Percentiles rank a stretch among this genome's conserved stretches.
Conservation (phyloP, 92 coral and sea anemone genomes). For the Desmophyllum pertusum region DNA sequence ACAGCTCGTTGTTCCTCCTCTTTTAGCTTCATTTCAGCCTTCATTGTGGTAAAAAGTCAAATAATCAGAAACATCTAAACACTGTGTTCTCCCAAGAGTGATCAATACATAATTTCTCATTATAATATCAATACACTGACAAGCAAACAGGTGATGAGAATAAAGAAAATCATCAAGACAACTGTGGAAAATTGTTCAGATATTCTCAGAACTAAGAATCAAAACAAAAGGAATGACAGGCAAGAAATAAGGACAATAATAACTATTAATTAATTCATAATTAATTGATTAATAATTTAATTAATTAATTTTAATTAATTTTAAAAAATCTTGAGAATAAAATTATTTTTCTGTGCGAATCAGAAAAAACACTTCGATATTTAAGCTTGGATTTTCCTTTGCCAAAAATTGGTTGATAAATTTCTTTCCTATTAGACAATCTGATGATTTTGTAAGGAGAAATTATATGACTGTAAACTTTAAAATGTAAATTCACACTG, state of each 20-base stretch:
- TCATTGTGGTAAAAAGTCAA: background rate
- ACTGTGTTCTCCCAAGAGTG: background rate
- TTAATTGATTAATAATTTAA: too few species aligned
- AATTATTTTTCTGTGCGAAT: too few species aligned
- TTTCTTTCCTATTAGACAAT: too few species aligned
- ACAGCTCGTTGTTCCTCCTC: slow-evolving; percentile 95
- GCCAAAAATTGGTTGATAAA: too few species aligned
- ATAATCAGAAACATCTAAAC: background rate
- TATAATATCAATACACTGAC: background rate
- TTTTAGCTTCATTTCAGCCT: slow-evolving; percentile 92
- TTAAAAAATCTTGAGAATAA: too few species aligned
- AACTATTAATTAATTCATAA: too few species aligned
- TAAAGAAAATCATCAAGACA: background rate
- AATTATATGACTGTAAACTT: too few species aligned
- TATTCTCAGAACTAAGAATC: background rate
- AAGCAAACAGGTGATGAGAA: background rate
- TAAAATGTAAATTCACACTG: too few species aligned
- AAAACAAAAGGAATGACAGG: background rate
- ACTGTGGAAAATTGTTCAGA: background rate
- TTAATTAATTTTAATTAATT: too few species aligned
- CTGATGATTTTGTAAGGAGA: too few species aligned
- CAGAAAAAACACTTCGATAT: too few species aligned
- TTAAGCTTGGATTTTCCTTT: too few species aligned
- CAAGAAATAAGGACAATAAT: background rate
- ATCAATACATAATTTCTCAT: background rate